Base-by-base conservation (phyloP, 2,888 invertebrate genomes). In the Campaea margaritaria region DNA sequence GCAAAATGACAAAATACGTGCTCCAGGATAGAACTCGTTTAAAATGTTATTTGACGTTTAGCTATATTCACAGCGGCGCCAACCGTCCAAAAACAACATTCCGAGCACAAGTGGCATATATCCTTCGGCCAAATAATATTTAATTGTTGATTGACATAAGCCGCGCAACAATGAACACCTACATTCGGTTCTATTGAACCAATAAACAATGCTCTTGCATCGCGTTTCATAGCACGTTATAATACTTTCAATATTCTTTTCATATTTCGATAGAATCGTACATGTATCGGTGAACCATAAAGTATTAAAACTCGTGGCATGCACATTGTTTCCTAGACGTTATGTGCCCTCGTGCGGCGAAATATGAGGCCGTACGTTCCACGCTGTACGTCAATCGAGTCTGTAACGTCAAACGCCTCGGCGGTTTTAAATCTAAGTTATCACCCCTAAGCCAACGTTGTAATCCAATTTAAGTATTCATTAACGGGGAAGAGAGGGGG, bases 251-350 rank as follows among this genome's bases (percentile, higher is more conserved):
- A 79, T 78, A 74, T 74, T 68, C 69, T 71, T 68, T 76, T 71
- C 70, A 69, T 74, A 73, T 76, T 74, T 74, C 78, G 73, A 73
- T 74, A 70, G 73, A 75, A 76, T 72, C 73, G 68, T 70, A 75
- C 69, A 73, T 72, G 75, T 73, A 69, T 74, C 74, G 62, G 62
- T 66, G 66, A 56, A 70, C 75, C 74, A 79, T 83, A 78, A 81
- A 81, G 74, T 80, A 77, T 80, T 77, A 74, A 78, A 78, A 73
- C 69, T 73, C 72, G 70, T 65, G 73, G 74, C 72, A 74, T 78
- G 77, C 76, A 79, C 74, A 59, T 64, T 58, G 58, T 61, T 56
- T 51, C 51, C n/a, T 34, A 51, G 43, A 39, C 39, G 42, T 55
- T 42, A 16, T 31, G 16, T 38, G 57, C 44, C 69, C 65, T 63